A percentile compares a stretch with the other conserved stretches of the same genome.
Evolutionary conservation across 2,113 vertebrate species (phyloP).

Genomic region (Rafetus swinhoei): DNA sequence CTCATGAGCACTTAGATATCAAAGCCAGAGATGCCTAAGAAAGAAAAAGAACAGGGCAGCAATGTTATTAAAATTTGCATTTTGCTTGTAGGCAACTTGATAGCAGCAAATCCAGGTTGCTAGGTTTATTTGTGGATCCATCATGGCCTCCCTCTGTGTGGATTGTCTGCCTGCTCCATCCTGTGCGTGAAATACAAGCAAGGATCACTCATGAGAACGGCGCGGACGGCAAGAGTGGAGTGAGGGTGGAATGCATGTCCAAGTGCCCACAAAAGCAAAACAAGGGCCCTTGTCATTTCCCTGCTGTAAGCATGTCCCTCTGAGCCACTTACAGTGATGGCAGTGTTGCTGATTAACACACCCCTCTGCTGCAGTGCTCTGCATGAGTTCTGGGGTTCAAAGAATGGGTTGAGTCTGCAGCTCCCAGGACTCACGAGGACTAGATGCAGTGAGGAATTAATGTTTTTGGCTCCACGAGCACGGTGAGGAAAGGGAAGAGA

Average conservation of each 20-base stretch:
- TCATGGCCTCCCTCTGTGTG: not conserved
- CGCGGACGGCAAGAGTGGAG: not conserved
- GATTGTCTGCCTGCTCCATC: not conserved
- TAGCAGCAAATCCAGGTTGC: not conserved
- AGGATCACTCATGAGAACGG: not conserved
- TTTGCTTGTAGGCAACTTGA: not conserved
- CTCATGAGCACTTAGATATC: rapidly evolving
- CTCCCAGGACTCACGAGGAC: not conserved
- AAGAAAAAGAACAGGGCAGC: not conserved
- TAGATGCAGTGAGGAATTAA: not conserved
- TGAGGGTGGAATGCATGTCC: constrained; percentile 1
- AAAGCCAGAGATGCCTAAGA: not conserved
- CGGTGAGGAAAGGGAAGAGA: not conserved
- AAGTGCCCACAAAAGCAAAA: not conserved
- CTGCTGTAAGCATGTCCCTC: not conserved
- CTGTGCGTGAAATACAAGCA: not conserved
- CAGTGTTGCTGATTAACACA: not conserved
- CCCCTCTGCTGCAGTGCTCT: not conserved
- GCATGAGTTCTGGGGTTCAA: not conserved
- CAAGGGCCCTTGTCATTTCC: not conserved
- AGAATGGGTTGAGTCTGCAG: not conserved
- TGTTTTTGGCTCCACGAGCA: not conserved
- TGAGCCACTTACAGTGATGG: not conserved
- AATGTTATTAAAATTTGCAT: not conserved
- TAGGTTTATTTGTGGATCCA: not conserved